phyloP scores from a whole-genome alignment of 2,797 vertebrate species.

The Astyanax mexicanus region DNA sequence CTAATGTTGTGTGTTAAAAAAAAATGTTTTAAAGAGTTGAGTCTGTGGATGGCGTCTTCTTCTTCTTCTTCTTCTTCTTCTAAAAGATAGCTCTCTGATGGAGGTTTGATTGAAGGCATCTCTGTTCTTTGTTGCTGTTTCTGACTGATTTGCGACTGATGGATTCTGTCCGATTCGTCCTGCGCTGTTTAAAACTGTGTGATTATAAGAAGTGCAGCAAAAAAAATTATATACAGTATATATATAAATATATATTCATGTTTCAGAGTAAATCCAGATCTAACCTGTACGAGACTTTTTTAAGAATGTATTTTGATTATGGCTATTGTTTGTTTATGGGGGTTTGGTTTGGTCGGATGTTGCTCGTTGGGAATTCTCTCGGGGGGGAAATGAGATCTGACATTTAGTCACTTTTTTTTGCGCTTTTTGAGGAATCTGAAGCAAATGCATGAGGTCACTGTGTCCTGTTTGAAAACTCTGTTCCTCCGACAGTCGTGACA shows the following conservation, averaged over 20 bases:
- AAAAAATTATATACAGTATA: constrained; percentile 57
- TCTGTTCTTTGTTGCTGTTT: constrained; percentile 50
- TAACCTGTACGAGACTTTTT: constrained; percentile 75
- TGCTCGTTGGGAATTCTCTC: constrained; percentile 65
- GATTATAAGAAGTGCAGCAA: constrained; percentile 74
- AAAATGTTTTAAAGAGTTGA: neutral
- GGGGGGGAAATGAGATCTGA: neutral
- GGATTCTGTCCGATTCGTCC: constrained; percentile 64
- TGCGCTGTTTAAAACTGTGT: constrained; percentile 70
- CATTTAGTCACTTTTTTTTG: constrained; percentile 39
- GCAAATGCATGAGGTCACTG: constrained; percentile 78
- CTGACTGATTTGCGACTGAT: constrained; percentile 61
- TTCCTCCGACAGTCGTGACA: constrained; percentile 69
- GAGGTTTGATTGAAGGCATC: constrained; percentile 44
- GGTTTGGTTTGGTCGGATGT: constrained; percentile 46
- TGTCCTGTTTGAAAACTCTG: no score
- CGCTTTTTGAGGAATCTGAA: constrained; percentile 63
- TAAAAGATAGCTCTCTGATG: no score
- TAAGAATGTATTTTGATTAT: constrained; percentile 84
- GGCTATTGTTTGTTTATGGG: constrained; percentile 11
- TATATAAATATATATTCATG: no score
- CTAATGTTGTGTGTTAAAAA: neutral
- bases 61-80: no score
- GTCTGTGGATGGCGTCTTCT: constrained; percentile 12
- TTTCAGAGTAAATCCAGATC: constrained; percentile 68